phyloP scores from a whole-genome alignment of 2,797 vertebrate species.

The Pseudochirops corinnae region DNA sequence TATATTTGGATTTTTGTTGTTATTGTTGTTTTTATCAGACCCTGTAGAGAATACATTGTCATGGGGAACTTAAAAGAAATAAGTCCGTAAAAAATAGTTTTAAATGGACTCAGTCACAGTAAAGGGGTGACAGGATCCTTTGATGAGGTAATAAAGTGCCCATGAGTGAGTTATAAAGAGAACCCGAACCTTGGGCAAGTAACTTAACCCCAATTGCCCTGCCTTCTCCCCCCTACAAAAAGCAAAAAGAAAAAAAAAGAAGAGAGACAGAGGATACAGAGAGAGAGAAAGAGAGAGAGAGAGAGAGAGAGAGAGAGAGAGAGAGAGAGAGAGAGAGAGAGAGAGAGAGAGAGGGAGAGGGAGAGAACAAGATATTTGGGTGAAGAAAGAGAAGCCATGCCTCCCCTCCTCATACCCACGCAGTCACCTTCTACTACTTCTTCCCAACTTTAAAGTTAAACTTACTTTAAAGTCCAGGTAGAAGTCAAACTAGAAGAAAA shows the following conservation, averaged over 20 bases:
- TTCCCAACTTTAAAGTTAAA: not conserved
- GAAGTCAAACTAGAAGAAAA: not conserved
- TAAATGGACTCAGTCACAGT: not conserved
- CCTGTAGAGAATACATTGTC: not conserved
- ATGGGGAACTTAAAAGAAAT: not conserved
- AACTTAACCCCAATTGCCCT: too few relatives aligned
- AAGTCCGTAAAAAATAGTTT: not conserved
- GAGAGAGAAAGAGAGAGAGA: too few relatives aligned
- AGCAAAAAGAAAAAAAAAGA: too few relatives aligned
- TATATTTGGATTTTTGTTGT: not conserved
- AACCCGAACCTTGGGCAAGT: not conserved
- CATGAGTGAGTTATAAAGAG: not conserved
- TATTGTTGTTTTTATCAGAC: not conserved
- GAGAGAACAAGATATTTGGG: not conserved
- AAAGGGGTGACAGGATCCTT: not conserved
- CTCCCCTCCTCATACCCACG: not conserved
- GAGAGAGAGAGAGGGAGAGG: too few relatives aligned
- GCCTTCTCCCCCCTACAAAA: too few relatives aligned
- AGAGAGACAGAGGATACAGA: too few relatives aligned
- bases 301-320: too few relatives aligned
- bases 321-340: too few relatives aligned
- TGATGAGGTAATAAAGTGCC: not conserved
- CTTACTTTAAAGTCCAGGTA: not conserved
- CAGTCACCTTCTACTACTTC: not conserved
- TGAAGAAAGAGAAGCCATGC: not conserved